Percentiles rank a stretch among this genome's conserved stretches.
Evolutionary conservation across 2,797 vertebrate genomes (phyloP).

Genomic region (Vireo griseus): DNA sequence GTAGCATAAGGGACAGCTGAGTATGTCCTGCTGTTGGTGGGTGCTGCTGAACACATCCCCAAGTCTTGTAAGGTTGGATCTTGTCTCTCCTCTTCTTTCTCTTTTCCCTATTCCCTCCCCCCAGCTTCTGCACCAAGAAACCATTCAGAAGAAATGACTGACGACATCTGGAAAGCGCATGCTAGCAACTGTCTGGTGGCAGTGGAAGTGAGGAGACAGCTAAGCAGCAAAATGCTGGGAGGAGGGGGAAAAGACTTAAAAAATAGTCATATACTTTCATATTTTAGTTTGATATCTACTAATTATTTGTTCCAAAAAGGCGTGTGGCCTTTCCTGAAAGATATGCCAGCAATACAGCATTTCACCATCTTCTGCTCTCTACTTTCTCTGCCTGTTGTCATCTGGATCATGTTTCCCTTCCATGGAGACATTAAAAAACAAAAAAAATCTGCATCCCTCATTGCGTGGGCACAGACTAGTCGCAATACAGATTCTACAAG

Average conservation of each 20-base stretch:
- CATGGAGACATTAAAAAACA: neutral
- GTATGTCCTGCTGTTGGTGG: neutral
- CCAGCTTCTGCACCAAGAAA: neutral
- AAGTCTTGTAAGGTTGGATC: neutral
- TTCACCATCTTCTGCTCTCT: neutral
- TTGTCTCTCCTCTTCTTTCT: neutral
- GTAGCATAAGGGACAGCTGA: neutral
- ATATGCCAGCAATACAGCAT: neutral
- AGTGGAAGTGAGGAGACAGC: neutral
- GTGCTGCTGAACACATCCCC: neutral
- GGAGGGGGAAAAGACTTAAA: no score
- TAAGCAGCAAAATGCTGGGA: neutral
- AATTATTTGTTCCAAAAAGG: neutral
- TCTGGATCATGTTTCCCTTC: neutral
- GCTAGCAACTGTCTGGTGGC: neutral
- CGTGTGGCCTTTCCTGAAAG: neutral
- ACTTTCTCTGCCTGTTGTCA: neutral
- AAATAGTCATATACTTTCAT: neutral
- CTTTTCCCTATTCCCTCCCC: neutral
- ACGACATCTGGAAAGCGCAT: neutral
- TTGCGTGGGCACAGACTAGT: neutral
- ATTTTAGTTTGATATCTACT: neutral
- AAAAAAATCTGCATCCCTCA: neutral
- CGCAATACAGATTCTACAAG: neutral
- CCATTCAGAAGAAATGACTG: neutral